Percentiles rank a stretch among this genome's conserved stretches.
phyloP scores from a whole-genome alignment of 2,888 invertebrate species.

The Myopa testacea region DNA sequence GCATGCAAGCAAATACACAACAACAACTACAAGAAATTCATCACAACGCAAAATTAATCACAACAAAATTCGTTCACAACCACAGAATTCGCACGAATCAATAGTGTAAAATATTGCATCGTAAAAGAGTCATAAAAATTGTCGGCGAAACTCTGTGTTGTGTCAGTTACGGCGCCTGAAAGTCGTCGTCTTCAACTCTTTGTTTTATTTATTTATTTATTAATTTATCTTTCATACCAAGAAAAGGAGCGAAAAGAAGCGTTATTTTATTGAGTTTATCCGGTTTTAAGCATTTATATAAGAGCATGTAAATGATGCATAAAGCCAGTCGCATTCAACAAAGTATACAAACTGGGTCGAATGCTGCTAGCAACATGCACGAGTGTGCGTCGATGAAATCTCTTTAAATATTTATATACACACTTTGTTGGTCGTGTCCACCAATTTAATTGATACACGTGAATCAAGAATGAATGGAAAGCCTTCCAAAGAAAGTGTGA shows the following conservation, averaged over 20 bases:
- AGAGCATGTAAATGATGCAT: too few relatives aligned
- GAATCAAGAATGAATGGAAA: neutral
- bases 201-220: conserved; percentile 27
- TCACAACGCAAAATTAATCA: conserved; percentile 35
- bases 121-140: conserved; percentile 28
- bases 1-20: conserved; percentile 47
- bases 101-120: conserved; percentile 28
- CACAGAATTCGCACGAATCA: conserved; percentile 36
- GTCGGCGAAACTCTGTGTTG: neutral
- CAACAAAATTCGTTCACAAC: conserved; percentile 22
- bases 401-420: neutral
- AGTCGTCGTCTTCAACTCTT: conserved; percentile 40
- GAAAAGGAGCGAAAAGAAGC: too few relatives aligned
- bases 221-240: neutral
- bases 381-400: too few relatives aligned
- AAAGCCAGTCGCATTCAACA: too few relatives aligned
- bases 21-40: conserved; percentile 30
- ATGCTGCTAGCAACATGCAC: too few relatives aligned
- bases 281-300: too few relatives aligned
- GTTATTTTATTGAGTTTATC: too few relatives aligned
- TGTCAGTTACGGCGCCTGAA: conserved; percentile 41
- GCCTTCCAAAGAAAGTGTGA: neutral
- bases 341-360: too few relatives aligned
- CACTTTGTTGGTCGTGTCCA: too few relatives aligned
- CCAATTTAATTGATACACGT: neutral